Base-by-base conservation (phyloP, 1,140 invertebrate genomes). In the Caligus rogercresseyi region DNA sequence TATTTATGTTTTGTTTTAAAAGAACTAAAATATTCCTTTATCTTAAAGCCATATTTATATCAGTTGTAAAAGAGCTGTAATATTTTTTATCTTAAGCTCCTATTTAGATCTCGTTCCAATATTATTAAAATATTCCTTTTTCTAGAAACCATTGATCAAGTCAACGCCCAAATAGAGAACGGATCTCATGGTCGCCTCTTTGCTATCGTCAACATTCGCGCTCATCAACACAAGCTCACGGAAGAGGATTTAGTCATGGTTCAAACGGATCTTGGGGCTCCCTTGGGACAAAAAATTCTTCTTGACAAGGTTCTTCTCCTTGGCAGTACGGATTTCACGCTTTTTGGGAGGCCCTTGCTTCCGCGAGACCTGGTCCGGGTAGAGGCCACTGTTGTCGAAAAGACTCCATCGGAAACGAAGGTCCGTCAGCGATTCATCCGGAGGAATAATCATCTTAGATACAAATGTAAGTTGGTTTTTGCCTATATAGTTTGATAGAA, bases 141-240 rank as follows among this genome's bases (percentile, higher is more conserved):
- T 52, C 43, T 66, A 70, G 76, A 71, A 15, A 69, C 80, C 1
- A 73, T 77, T 56, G 69, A 73, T 1, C 76, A 78, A 68, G 75
- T 85, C 4, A 83, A 84, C 65, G 65, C 72, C 21, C 77, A 82
- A 70, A 71, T 85, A 21, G 66, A 69, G 15, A 74, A 73, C 11
- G 66, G 74, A 1, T 72, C 74, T 64, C 74, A 79, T 51, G 86
- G 87, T 3, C 75, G 89, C 54, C 75, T 90, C 53, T 95, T 94
- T 78, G 89, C 89, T 7, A 78, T 94, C 3, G 78, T 94, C 2
- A 81, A 89, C 68, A 64, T 93, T 11, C 75, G 79, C 66, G 87
- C 88, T 1, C 86, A 84, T 72, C 90, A 94, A 70, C 86, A 83
- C 70, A 87, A 90, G 76, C 75, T 95, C 0, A 94, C 89, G 1